Percentiles rank a stretch among this genome's conserved stretches.
These are phyloP conservation scores for Pseudochirops corinnae DNA, from an alignment of 2,797 vertebrate genomes.

Conservation along the genomic window DNA sequence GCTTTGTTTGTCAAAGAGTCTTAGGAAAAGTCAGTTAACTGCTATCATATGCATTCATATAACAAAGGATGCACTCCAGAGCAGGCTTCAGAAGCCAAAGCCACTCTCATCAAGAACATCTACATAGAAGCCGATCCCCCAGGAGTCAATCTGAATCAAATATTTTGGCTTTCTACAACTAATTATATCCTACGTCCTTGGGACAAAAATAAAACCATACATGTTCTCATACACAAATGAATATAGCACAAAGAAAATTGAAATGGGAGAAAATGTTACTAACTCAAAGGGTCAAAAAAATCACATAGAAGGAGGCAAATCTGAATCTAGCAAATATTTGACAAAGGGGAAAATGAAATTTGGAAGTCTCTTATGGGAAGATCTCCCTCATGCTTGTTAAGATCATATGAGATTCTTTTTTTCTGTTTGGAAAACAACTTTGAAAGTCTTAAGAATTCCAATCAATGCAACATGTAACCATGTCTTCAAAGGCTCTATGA, in stretches of 20 bases:
- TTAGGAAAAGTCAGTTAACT: too few species aligned
- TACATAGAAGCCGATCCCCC: too few species aligned
- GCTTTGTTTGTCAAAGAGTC: too few species aligned
- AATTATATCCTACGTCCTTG: not conserved
- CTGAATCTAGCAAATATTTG: not conserved
- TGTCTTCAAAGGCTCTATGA: not conserved
- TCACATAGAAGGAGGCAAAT: not conserved
- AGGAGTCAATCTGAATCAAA: too few species aligned
- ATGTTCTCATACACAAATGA: not conserved
- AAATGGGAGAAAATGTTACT: not conserved
- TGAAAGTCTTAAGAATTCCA: not conserved
- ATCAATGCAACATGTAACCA: not conserved
- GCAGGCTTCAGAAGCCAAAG: too few species aligned
- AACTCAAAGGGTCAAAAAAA: not conserved
- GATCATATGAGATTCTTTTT: not conserved
- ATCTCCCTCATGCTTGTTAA: not conserved
- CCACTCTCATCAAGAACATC: too few species aligned
- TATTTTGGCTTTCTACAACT: not conserved
- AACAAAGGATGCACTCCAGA: too few species aligned
- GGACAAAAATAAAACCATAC: not conserved
- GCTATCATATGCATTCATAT: too few species aligned
- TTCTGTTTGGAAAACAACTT: not conserved
- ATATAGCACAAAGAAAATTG: not conserved
- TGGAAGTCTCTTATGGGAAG: not conserved
- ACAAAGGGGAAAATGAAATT: not conserved